Evolutionary conservation across 2,797 vertebrate genomes (phyloP), one percentile per base, ranked within the genome.

Genomic region (Cyprinodon diabolis): DNA sequence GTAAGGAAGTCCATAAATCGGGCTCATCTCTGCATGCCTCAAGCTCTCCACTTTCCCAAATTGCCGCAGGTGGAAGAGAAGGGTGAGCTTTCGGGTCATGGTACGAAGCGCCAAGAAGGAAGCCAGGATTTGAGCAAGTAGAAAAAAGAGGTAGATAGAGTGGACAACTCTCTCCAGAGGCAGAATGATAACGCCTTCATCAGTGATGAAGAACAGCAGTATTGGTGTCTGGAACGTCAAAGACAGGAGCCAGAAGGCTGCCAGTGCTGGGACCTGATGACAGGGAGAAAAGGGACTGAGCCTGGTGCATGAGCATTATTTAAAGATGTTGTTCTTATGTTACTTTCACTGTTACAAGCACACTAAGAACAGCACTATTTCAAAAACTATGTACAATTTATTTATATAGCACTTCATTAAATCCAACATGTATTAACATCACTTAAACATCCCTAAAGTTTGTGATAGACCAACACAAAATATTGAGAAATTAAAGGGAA

Each of bases 221-320:
- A 96, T 86, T 0, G 96, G 96, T 76, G 96, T 91, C 93, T 97
- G 96, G 84, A 97, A 95, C 69, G 95, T 85, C 74, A 96, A 90
- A 66, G 96, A 96, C 80, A 97, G 92, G 45, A 98, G 91, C 89
- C 96, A 95, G 91, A 97, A 97, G 43, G 94, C 95, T 0, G 96
- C 95, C 65, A 98, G 91, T 79, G 96, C 95, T 0, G 96, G 96
- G 52, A 96, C 95, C 97, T 98, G 92, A 82, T 81, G 75, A 86
- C 83, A 78, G 68, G 25, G 37, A 65, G 49, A 40, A 25, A 49
- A 14, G 14, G 51, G 57, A 4, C 69, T 49, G 72, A 60, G 57
- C 55, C 49, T 35, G 51, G 68, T 47, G 12, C 17, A 63, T 49
- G 30, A 43, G 72, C 23, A 35, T 6, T 68, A 84, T 78, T 71